Evolutionary conservation across 1,140 invertebrate species (phyloP).

Genomic region (Ruditapes philippinarum): DNA sequence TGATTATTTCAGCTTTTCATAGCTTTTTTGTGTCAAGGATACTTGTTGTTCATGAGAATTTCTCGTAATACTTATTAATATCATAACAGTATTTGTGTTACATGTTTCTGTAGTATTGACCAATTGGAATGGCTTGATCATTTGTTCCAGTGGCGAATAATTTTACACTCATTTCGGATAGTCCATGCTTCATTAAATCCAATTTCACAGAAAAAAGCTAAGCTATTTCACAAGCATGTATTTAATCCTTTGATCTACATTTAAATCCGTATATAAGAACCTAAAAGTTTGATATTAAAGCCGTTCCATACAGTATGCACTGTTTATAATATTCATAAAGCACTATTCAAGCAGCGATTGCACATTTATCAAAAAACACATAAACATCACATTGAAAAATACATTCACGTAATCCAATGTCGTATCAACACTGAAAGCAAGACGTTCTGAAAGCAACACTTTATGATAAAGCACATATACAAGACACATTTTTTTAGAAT

Average conservation of each 20-base stretch:
- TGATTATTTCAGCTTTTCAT: no score
- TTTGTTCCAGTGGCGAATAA: neutral
- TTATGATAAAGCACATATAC: neutral
- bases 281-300: neutral
- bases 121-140: no score
- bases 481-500: neutral
- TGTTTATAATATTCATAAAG: neutral
- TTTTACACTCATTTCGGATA: neutral
- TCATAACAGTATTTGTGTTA: no score
- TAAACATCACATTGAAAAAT: neutral
- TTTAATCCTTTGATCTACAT: neutral
- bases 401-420: neutral
- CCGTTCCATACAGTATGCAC: neutral
- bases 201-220: neutral
- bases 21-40: no score
- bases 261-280: neutral
- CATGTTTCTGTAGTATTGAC: no score
- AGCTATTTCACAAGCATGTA: neutral
- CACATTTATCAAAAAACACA: conserved; percentile 4
- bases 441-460: neutral
- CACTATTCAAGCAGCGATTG: neutral
- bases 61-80: no score
- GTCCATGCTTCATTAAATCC: conserved; percentile 15
- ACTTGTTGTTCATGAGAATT: no score
- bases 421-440: neutral